Evolutionary conservation across 2,113 vertebrate species (phyloP).

Genomic region (Dascyllus trimaculatus): DNA sequence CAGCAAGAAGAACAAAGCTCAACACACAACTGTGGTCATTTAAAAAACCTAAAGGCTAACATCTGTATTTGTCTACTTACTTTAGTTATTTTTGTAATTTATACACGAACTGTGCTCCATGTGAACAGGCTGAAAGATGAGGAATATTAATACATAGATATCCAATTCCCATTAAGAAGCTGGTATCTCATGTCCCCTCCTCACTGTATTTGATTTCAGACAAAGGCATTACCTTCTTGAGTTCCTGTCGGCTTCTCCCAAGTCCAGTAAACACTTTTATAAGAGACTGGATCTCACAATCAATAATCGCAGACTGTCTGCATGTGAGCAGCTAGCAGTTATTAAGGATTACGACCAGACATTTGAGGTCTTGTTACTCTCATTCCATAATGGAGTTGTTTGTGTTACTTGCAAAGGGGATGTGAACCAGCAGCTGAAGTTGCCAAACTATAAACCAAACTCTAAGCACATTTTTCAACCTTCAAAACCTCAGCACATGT

Average conservation of each 20-base stretch:
- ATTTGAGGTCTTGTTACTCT: slow-evolving; percentile 31
- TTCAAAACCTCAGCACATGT: slow-evolving; percentile 2
- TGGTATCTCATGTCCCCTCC: slow-evolving; percentile 39
- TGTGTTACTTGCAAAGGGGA: slow-evolving; percentile 29
- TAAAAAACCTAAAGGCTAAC: background rate
- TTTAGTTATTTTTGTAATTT: no score
- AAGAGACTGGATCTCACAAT: slow-evolving; percentile 61
- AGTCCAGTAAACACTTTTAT: slow-evolving; percentile 57
- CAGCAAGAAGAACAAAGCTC: background rate
- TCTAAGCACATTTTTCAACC: slow-evolving; percentile 1
- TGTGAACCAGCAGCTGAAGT: slow-evolving; percentile 22
- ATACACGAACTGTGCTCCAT: slow-evolving; percentile 6
- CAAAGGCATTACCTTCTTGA: slow-evolving; percentile 56
- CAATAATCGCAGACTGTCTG: slow-evolving; percentile 69
- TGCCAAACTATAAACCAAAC: slow-evolving; percentile 30
- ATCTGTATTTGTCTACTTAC: no score
- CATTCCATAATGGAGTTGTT: slow-evolving; percentile 41
- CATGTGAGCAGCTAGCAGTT: slow-evolving; percentile 58
- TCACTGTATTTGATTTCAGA: slow-evolving; percentile 63
- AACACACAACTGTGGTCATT: background rate
- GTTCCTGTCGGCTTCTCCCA: slow-evolving; percentile 54
- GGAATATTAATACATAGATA: slow-evolving; percentile 40
- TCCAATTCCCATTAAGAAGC: slow-evolving; percentile 50
- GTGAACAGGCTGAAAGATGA: slow-evolving; percentile 20
- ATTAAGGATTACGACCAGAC: slow-evolving; percentile 44